Evolutionary conservation across 2,113 vertebrate species (phyloP), one percentile per base, ranked within the genome.

Genomic region (Lophochroa leadbeateri): DNA sequence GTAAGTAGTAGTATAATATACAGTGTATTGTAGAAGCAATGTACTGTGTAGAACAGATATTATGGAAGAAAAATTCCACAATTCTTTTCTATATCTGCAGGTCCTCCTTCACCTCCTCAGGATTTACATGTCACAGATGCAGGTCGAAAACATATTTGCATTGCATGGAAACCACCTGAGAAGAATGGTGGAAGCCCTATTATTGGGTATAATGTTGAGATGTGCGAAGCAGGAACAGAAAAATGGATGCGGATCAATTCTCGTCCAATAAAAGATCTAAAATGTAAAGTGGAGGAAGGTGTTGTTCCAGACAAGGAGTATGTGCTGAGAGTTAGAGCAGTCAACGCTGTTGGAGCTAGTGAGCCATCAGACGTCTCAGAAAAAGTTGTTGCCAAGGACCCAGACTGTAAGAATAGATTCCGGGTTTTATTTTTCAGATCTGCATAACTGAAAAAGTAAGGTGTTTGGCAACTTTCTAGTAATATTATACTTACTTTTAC

Each of bases 241-340:
- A 99, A 99, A 93, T 99, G 99, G 99, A 99, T 99, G 96, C 95
- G 99, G 84, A 98, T 99, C 58, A 99, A 99, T 98, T 98, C 97
- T 96, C 98, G 99, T 49, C 99, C 99, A 44, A 92, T 99, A 92
- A 99, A 99, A 97, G 99, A 99, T 81, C 97, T 99, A 72, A 98
- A 98, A 76, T 99, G 98, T 97, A 99, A 98, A 96, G 99, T 99
- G 21, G 99, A 99, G 3, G 99, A 99, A 68, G 99, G 99, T 64
- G 98, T 99, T 93, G 98, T 99, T 97, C 98, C 99, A 63, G 99
- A 99, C 96, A 99, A 99, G 96, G 99, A 99, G 29, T 99, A 99
- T 3, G 97, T 99, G 31, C 97, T 99, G 44, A 98, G 99, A 96
- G 98, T 99, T 82, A 98, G 99, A 95, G 99, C 99, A 58, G 98